These are phyloP conservation scores for Lithophane ornitopus DNA, from an alignment of 2,888 invertebrate species.

Conservation along the genomic window DNA sequence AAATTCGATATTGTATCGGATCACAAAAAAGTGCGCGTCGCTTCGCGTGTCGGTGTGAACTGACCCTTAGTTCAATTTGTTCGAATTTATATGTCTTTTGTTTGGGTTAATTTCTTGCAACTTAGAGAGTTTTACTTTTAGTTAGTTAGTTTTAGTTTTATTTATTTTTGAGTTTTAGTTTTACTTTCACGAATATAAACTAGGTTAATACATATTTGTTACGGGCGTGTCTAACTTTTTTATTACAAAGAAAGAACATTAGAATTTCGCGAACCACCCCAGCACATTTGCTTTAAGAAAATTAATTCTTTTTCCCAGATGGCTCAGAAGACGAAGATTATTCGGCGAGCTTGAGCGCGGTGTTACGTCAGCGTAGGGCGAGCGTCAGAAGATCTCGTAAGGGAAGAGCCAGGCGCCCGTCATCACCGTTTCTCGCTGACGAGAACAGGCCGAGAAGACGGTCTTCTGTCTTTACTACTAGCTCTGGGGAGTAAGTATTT, in stretches of 20 bases:
- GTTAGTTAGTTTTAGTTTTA: too few species aligned
- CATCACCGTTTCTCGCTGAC: conserved; percentile 89
- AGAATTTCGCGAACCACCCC: too few species aligned
- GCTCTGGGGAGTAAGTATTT: conserved; percentile 95
- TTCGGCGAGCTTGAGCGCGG: conserved; percentile 96
- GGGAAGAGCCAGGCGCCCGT: conserved; percentile 91
- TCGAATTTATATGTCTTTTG: background rate
- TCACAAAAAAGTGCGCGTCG: too few species aligned
- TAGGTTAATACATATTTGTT: background rate
- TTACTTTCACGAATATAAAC: background rate
- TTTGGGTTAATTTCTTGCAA: background rate
- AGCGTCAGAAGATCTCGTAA: conserved; percentile 93
- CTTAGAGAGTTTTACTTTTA: background rate
- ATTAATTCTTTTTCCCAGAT: conserved; percentile 72
- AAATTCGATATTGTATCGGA: too few species aligned
- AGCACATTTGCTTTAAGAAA: background rate
- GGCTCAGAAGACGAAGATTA: conserved; percentile 95
- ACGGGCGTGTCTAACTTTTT: background rate
- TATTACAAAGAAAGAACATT: background rate
- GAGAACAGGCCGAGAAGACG: conserved; percentile 81
- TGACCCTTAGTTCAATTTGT: background rate
- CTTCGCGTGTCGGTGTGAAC: too few species aligned
- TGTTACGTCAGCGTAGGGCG: conserved; percentile 94
- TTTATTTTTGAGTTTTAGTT: too few species aligned
- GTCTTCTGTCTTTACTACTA: conserved; percentile 93